phyloP scores from a whole-genome alignment of 2,113 vertebrate species.

The Seriola aureovittata region DNA sequence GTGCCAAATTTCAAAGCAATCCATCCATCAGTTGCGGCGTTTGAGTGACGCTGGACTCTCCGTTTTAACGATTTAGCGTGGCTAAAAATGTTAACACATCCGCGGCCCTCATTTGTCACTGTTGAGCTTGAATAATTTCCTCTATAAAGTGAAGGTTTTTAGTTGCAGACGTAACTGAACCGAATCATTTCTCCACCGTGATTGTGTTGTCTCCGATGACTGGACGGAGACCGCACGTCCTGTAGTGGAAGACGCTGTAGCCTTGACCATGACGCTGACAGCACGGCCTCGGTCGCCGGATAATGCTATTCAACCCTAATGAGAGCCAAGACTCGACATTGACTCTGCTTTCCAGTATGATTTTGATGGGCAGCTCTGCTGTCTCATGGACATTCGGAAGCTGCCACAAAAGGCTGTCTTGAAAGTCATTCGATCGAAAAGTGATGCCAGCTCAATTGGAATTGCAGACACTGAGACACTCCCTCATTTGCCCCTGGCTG shows the following conservation, averaged over 20 bases:
- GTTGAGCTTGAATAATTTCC: neutral
- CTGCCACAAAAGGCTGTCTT: slow-evolving; percentile 31
- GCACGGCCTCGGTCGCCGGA: neutral
- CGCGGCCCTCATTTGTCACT: neutral
- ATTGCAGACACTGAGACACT: slow-evolving; percentile 32
- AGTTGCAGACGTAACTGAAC: neutral
- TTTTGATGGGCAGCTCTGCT: slow-evolving; percentile 38
- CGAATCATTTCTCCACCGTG: too few species aligned
- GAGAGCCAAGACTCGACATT: slow-evolving; percentile 41
- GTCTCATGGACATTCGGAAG: slow-evolving; percentile 41
- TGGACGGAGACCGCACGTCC: neutral
- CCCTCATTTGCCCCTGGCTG: slow-evolving; percentile 42
- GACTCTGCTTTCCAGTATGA: slow-evolving; percentile 20
- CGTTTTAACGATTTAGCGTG: too few species aligned
- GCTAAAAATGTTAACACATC: too few species aligned
- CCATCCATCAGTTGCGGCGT: neutral
- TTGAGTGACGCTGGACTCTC: neutral
- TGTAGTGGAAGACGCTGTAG: neutral
- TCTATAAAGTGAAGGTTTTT: neutral
- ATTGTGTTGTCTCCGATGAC: neutral
- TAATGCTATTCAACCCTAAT: slow-evolving; percentile 45
- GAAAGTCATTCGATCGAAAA: slow-evolving; percentile 46
- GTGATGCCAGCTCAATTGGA: slow-evolving; percentile 42
- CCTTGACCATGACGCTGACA: neutral
- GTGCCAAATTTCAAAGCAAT: neutral